A percentile compares a stretch with the other conserved stretches of the same genome.
Conservation (phyloP, 2,888 invertebrate species). For the Drosophila limbata region DNA sequence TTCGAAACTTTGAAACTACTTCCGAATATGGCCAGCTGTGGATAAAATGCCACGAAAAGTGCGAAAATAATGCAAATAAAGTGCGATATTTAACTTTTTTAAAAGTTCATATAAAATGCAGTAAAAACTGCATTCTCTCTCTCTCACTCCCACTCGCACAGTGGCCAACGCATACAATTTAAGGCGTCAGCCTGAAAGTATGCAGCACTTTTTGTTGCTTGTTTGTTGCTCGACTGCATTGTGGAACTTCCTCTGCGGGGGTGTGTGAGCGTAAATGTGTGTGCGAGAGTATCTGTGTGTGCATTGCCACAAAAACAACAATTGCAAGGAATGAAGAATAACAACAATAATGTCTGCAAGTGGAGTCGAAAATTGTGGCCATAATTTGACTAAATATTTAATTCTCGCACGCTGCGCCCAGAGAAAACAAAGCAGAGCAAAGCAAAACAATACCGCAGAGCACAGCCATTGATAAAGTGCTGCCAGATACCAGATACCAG, state of each 20-base stretch:
- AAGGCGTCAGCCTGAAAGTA: conserved; percentile 49
- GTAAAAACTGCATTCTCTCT: conserved; percentile 6
- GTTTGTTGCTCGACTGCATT: conserved; percentile 20
- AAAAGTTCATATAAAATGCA: conserved; percentile 26
- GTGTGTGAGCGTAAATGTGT: conserved; percentile 9
- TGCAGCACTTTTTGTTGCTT: conserved; percentile 49
- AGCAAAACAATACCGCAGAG: conserved; percentile 19
- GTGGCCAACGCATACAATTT: conserved; percentile 17
- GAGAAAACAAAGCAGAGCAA: conserved; percentile 21
- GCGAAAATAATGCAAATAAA: conserved; percentile 44
- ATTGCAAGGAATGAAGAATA: conserved; percentile 46
- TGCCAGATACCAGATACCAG: conserved; percentile 34
- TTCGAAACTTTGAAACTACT: conserved; percentile 10
- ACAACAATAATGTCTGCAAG: conserved; percentile 30
- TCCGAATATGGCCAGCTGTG: conserved; percentile 32
- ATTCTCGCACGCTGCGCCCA: conserved; percentile 59
- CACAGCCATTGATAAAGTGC: conserved; percentile 69
- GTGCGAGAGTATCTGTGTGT: neutral
- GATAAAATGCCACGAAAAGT: conserved; percentile 8
- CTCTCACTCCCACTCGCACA: neutral
- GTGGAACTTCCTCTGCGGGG: conserved; percentile 15
- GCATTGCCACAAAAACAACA: conserved; percentile 50
- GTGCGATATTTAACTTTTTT: conserved; percentile 37
- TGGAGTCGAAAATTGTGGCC: conserved; percentile 70
- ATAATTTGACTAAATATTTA: conserved; percentile 80